Evolutionary conservation across 2,888 invertebrate species (phyloP), one percentile per base, ranked within the genome.

Genomic region (Strigamia maritima): DNA sequence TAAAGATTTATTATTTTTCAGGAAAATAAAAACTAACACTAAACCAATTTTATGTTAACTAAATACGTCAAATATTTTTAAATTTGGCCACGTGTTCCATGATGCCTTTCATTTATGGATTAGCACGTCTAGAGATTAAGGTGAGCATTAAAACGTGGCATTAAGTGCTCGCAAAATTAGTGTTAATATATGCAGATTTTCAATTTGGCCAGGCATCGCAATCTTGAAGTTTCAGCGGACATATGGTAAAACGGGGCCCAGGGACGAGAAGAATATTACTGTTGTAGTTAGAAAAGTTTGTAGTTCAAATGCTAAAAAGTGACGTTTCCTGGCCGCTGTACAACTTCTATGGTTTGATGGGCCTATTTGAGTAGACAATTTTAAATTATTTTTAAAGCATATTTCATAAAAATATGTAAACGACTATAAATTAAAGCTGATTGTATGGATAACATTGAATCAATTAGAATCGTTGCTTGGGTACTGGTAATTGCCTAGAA

Each of bases 41-140:
- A 70, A 70, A 70, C 28, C 70, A 70, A 70, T 70, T 70, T 70
- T 70, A 70, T 70, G 28, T 70, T 28, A 70, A 70, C 26, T 54
- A 19, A 19, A 19, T 19, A 54, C 19, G 70, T 70, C 70, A 70
- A 70, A 26, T 54, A 28, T 16, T 28, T 70, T 70, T 70, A 26
- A 70, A 70, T 70, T 70, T 14, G 28, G 7, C 12, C 70, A 70
- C 70, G 70, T 70, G 70, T 28, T 28, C 26, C 26, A 70, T 2
- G 54, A 54, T 16, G 70, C 70, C 28, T 70, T 70, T 70, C 70
- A 70, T 28, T 70, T 70, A 70, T 70, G 70, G 70, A 70, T 70
- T 70, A 70, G 14, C 70, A 70, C 70, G 70, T 28, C 28, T 70
- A 1, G 70, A 70, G 70, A 28, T 70, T 70, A 28, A 70, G 28